phyloP scores from a whole-genome alignment of 2,113 vertebrate species.

The Sander vitreus region DNA sequence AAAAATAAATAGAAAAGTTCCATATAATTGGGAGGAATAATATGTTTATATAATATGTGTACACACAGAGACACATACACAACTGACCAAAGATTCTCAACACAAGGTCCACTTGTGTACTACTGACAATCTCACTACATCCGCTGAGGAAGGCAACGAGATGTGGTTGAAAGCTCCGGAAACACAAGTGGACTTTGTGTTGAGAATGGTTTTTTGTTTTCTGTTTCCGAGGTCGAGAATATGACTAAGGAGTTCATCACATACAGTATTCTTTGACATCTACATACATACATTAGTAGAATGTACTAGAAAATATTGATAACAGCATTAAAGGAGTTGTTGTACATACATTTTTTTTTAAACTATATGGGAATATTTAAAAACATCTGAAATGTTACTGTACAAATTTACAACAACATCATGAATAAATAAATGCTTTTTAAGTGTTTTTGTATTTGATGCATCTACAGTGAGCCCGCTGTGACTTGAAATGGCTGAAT shows the following conservation, averaged over 20 bases:
- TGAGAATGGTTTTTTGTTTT: slow-evolving; percentile 25
- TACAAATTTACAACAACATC: slow-evolving; percentile 51
- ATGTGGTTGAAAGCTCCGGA: slow-evolving; percentile 13
- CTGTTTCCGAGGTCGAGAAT: slow-evolving; percentile 25
- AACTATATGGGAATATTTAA: slow-evolving; percentile 29
- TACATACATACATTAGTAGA: slow-evolving; percentile 37
- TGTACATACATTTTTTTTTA: slow-evolving; percentile 49
- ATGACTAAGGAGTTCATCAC: slow-evolving; percentile 35
- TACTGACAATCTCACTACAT: slow-evolving; percentile 2
- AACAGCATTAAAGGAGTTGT: slow-evolving; percentile 31
- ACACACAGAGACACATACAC: slow-evolving; percentile 63
- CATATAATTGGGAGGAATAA: slow-evolving; percentile 38
- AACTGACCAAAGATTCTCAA: slow-evolving; percentile 38
- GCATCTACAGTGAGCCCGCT: slow-evolving; percentile 47
- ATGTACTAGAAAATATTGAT: slow-evolving; percentile 36
- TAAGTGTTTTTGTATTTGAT: slow-evolving; percentile 52
- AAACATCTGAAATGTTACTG: slow-evolving; percentile 47
- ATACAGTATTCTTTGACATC: slow-evolving; percentile 54
- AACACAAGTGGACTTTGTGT: slow-evolving; percentile 44
- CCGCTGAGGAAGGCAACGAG: slow-evolving; percentile 4
- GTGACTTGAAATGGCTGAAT: slow-evolving; percentile 12
- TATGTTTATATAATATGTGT: slow-evolving; percentile 36
- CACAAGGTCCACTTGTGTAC: slow-evolving; percentile 39
- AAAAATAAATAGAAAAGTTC: slow-evolving; percentile 49
- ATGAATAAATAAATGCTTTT: slow-evolving; percentile 49